Evolutionary conservation across 2,888 invertebrate genomes (phyloP).

Genomic region (Erannis defoliaria): DNA sequence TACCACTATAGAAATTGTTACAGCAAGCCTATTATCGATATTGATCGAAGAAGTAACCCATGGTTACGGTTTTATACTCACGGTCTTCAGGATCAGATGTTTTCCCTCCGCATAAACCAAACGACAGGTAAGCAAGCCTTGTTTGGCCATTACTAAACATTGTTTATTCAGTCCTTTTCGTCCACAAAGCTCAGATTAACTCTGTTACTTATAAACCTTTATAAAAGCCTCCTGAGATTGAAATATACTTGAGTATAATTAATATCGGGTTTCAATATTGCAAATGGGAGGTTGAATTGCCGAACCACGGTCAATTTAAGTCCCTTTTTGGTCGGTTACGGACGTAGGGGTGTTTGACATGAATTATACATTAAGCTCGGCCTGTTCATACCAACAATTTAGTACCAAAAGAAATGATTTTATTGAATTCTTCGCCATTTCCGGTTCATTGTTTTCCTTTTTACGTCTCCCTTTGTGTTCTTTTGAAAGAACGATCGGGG

Average conservation of each 20-base stretch:
- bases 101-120: conserved; percentile 61
- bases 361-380: conserved; percentile 77
- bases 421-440: conserved; percentile 47
- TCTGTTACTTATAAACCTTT: conserved; percentile 42
- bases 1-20: no score
- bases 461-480: conserved; percentile 22
- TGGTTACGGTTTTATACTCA: background rate
- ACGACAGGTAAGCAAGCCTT: conserved; percentile 57
- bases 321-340: conserved; percentile 65
- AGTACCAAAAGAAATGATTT: conserved; percentile 48
- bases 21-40: no score
- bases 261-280: conserved; percentile 64
- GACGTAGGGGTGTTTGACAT: conserved; percentile 65
- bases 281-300: conserved; percentile 64
- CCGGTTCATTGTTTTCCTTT: conserved; percentile 34
- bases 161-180: conserved; percentile 60
- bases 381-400: conserved; percentile 57
- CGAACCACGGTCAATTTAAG: conserved; percentile 75
- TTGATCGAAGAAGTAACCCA: background rate
- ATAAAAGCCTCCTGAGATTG: conserved; percentile 42
- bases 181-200: conserved; percentile 50
- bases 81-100: conserved; percentile 55
- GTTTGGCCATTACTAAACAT: conserved; percentile 63
- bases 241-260: conserved; percentile 55
- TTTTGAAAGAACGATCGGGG: conserved; percentile 20